These are phyloP conservation scores for Knipowitschia caucasica DNA, from an alignment of 2,797 vertebrate genomes.

Conservation along the genomic window DNA sequence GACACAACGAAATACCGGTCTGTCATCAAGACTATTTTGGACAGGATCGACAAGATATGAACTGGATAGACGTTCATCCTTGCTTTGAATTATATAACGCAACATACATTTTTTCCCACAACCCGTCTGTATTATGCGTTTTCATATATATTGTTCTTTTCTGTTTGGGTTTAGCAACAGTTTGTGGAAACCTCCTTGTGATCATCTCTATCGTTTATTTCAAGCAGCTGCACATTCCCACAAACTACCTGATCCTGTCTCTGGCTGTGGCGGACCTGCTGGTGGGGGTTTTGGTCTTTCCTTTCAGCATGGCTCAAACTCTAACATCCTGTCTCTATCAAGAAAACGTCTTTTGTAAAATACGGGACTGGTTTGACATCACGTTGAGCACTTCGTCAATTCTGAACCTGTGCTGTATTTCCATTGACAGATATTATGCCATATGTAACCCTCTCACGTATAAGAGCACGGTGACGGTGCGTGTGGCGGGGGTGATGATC, in stretches of 20 bases:
- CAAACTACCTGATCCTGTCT: slow-evolving; percentile 30
- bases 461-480: slow-evolving; percentile 6
- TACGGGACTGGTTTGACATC: slow-evolving; percentile 12
- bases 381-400: slow-evolving; percentile 22
- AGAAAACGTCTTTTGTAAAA: slow-evolving; percentile 14
- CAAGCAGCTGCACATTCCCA: slow-evolving; percentile 26
- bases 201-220: slow-evolving; percentile 30
- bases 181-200: slow-evolving; percentile 31
- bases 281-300: slow-evolving; percentile 15
- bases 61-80: background rate
- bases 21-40: background rate
- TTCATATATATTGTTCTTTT: background rate
- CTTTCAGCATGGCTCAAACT: slow-evolving; percentile 14
- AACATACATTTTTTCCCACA: background rate
- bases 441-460: slow-evolving; percentile 40
- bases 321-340: slow-evolving; percentile 9
- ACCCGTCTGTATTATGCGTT: background rate
- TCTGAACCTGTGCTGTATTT: slow-evolving; percentile 37
- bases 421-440: slow-evolving; percentile 43
- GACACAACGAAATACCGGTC: too few relatives aligned
- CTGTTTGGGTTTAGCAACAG: background rate
- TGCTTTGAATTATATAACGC: background rate
- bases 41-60: background rate
- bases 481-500: slow-evolving; percentile 65
- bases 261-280: slow-evolving; percentile 20